Evolutionary conservation across 2,797 vertebrate species (phyloP).

Genomic region (Mus caroli): DNA sequence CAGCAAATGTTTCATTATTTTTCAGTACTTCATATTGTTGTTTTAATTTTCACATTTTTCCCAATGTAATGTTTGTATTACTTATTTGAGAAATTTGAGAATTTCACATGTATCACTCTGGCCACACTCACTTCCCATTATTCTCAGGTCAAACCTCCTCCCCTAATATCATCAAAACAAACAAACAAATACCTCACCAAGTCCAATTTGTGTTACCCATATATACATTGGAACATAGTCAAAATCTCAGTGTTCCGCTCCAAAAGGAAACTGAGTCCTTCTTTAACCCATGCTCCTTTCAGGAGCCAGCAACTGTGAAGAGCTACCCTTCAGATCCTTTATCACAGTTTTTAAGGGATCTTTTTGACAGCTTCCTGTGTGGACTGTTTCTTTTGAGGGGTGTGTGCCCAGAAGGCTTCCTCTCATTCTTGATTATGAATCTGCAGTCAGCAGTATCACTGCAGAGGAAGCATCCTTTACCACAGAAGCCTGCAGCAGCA

Average conservation of each 20-base stretch:
- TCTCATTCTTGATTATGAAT: not conserved
- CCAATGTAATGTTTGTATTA: not conserved
- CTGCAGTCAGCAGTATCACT: not conserved
- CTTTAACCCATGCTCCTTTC: not conserved
- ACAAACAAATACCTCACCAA: not conserved
- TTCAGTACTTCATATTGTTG: not conserved
- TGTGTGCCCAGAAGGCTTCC: not conserved
- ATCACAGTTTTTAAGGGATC: not conserved
- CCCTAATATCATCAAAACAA: not conserved
- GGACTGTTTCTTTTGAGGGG: not conserved
- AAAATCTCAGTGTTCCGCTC: not conserved
- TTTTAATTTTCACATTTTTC: not conserved
- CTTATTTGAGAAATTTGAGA: too few species aligned
- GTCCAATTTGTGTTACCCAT: not conserved
- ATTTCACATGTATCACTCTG: too few species aligned
- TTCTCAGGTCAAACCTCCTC: not conserved
- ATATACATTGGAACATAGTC: not conserved
- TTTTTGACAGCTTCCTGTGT: not conserved
- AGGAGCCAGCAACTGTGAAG: not conserved
- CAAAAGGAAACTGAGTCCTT: not conserved
- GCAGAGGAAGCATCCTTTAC: not conserved
- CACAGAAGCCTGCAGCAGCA: not conserved
- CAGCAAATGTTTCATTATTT: constrained; percentile 3
- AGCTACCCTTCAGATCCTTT: too few species aligned
- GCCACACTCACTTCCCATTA: too few species aligned